These are phyloP conservation scores for Sminthurinus aureus DNA, from an alignment of 2,888 invertebrate species.

Conservation along the genomic window DNA sequence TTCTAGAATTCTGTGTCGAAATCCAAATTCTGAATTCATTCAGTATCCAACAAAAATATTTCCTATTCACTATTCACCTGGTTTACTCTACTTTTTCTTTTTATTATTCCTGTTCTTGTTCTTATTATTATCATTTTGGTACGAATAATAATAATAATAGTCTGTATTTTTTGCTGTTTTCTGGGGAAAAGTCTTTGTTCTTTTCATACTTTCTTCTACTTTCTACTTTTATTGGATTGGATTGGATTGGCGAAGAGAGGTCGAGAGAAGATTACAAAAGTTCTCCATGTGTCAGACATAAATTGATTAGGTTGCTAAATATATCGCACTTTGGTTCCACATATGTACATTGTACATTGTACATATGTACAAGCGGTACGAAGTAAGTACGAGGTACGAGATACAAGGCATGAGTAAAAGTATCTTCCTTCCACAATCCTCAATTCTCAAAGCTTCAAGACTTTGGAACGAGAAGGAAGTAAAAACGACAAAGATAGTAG, in stretches of 20 bases:
- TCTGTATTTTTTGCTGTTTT: neutral
- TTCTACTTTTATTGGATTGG: neutral
- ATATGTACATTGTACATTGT: no score
- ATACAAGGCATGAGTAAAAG: no score
- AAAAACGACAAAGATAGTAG: neutral
- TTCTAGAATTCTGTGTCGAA: no score
- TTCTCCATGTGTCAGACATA: conserved; percentile 40
- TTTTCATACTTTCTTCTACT: conserved; percentile 21
- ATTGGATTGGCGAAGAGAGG: neutral
- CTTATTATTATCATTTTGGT: no score
- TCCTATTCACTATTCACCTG: conserved; percentile 31
- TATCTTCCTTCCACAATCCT: neutral
- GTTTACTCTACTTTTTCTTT: neutral
- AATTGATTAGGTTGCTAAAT: conserved; percentile 42
- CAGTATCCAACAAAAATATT: neutral
- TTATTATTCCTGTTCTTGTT: neutral
- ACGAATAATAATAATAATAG: no score
- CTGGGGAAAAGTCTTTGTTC: conserved; percentile 7
- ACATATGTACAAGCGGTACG: no score
- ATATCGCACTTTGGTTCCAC: conserved; percentile 34
- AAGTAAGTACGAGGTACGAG: no score
- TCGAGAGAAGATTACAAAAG: conserved; percentile 41
- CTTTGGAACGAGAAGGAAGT: neutral
- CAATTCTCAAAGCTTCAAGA: neutral
- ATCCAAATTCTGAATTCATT: no score